Percentiles rank a stretch among this genome's conserved stretches.
Evolutionary conservation across 2,888 invertebrate species (phyloP).

Genomic region (Amphipyra berbera): DNA sequence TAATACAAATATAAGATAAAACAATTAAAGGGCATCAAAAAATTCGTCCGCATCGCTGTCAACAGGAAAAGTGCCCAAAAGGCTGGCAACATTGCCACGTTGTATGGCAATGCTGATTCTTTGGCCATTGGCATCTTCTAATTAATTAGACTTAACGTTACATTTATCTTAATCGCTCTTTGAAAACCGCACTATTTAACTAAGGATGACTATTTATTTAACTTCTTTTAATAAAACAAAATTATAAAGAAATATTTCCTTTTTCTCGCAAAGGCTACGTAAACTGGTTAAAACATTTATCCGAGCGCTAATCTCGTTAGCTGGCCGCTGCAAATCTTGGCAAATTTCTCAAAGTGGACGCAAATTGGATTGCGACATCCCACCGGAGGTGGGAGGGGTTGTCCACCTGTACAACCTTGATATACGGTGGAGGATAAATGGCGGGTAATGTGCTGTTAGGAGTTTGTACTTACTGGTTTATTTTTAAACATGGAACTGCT

Average conservation of each 20-base stretch:
- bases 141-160: no score
- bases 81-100: no score
- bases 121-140: no score
- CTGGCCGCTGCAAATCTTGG: constrained; percentile 37
- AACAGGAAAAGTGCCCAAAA: no score
- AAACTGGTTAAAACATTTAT: constrained; percentile 38
- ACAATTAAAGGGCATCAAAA: no score
- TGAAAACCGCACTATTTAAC: no score
- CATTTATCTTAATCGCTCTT: no score
- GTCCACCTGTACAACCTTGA: constrained; percentile 7
- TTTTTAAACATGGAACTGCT: no score
- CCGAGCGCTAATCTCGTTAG: constrained; percentile 23
- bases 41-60: no score
- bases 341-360: constrained; percentile 43
- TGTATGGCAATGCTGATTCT: no score
- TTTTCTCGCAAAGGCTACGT: constrained; percentile 14
- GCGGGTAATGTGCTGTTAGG: not conserved
- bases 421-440: constrained; percentile 7
- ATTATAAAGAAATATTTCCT: not conserved
- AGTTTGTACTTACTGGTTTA: not conserved
- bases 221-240: no score
- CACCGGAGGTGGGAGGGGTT: not conserved
- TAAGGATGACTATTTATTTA: not conserved
- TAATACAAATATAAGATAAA: no score
- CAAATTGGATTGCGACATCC: constrained; percentile 51